Evolutionary conservation across 2,113 vertebrate species (phyloP).

Genomic region (Tamias sibiricus): DNA sequence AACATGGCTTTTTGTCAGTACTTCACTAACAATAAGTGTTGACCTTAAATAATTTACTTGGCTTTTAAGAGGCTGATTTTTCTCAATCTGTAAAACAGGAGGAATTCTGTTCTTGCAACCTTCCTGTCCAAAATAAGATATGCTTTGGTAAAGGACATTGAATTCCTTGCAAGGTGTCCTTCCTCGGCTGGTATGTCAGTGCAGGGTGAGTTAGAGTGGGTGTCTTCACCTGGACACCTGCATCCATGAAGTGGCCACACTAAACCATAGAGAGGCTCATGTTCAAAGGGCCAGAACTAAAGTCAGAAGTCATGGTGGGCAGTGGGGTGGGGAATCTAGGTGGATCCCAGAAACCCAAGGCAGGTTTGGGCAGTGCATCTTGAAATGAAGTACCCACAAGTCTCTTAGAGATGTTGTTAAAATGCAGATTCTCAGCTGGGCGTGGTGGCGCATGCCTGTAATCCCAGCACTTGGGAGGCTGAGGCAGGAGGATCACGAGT

Average conservation of each 20-base stretch:
- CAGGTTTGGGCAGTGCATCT: not conserved
- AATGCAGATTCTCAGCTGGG: too few species aligned
- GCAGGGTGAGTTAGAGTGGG: not conserved
- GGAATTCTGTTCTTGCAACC: not conserved
- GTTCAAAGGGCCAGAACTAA: not conserved
- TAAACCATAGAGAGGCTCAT: accelerated
- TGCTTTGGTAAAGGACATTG: not conserved
- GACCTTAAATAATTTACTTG: not conserved
- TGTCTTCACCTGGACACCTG: not conserved
- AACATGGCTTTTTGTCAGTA: not conserved
- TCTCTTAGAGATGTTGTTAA: not conserved
- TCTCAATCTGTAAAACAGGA: not conserved
- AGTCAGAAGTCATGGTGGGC: not conserved
- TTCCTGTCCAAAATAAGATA: not conserved
- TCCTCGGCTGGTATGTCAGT: accelerated
- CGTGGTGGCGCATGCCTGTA: too few species aligned
- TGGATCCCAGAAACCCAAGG: accelerated
- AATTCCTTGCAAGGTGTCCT: not conserved
- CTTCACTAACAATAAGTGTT: not conserved
- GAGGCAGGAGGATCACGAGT: too few species aligned
- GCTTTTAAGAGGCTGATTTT: not conserved
- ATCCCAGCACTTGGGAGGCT: too few species aligned
- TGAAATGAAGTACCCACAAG: accelerated
- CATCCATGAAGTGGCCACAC: not conserved
- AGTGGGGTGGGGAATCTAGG: not conserved